These are phyloP conservation scores for Galerucella pusilla DNA, from an alignment of 2,888 invertebrate species.

Conservation along the genomic window DNA sequence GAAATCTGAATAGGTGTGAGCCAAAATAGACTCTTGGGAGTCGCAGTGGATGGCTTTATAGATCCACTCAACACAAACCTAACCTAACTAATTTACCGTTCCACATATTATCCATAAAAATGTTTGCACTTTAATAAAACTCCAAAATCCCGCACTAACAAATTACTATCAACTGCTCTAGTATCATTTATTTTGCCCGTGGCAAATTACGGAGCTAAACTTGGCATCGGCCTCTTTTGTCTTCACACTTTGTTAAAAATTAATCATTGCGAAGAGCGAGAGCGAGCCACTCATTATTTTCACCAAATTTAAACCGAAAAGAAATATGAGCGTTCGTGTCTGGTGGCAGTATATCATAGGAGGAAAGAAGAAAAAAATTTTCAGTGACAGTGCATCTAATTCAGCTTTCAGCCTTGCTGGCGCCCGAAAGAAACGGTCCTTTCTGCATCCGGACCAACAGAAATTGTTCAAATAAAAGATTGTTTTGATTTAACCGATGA, in stretches of 20 bases:
- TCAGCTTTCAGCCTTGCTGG: constrained; percentile 60
- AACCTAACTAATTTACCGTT: too few relatives aligned
- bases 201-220: constrained; percentile 35
- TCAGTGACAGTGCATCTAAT: constrained; percentile 60
- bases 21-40: too few relatives aligned
- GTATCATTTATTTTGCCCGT: constrained; percentile 18
- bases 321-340: constrained; percentile 58
- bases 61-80: too few relatives aligned
- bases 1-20: too few relatives aligned
- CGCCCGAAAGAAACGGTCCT: constrained; percentile 55
- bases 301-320: constrained; percentile 53
- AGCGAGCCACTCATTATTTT: constrained; percentile 53
- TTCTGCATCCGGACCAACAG: constrained; percentile 57
- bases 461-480: constrained; percentile 39
- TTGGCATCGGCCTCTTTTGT: constrained; percentile 41
- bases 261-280: constrained; percentile 48
- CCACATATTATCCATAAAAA: too few relatives aligned
- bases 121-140: neutral
- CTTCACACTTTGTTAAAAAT: constrained; percentile 46
- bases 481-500: neutral
- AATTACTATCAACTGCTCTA: neutral
- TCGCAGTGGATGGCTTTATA: too few relatives aligned
- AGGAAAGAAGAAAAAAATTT: constrained; percentile 47
- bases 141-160: neutral
- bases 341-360: constrained; percentile 57